Evolutionary conservation across 2,113 vertebrate species (phyloP).

Genomic region (Mesitornis unicolor): DNA sequence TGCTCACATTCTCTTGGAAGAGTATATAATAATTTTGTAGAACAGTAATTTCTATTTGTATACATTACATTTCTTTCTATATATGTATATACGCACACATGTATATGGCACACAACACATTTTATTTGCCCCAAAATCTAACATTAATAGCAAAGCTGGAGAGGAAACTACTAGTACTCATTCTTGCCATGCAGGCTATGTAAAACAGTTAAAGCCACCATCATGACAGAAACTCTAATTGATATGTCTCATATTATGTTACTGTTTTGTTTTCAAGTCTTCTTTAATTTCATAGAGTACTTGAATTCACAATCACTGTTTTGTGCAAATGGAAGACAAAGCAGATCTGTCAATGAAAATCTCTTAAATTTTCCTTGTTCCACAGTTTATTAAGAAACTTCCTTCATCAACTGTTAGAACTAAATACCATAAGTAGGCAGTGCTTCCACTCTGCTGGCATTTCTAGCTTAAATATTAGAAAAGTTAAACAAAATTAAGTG

Average conservation of each 20-base stretch:
- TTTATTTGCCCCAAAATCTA: neutral
- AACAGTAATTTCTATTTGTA: neutral
- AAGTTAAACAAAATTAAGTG: neutral
- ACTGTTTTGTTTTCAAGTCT: neutral
- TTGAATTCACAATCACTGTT: neutral
- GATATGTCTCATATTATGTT: neutral
- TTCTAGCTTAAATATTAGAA: neutral
- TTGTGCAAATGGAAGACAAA: neutral
- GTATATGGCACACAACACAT: accelerated
- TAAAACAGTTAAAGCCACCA: neutral
- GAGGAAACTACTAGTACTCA: neutral
- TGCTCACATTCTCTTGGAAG: neutral
- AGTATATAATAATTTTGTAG: neutral
- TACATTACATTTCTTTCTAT: neutral
- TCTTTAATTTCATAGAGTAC: neutral
- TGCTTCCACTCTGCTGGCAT: neutral
- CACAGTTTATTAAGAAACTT: neutral
- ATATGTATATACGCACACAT: neutral
- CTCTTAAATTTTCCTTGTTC: neutral
- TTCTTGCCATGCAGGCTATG: neutral
- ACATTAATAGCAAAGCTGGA: neutral
- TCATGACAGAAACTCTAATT: neutral
- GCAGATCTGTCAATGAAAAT: neutral
- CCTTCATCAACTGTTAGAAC: neutral
- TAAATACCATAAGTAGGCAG: neutral